phyloP scores from a whole-genome alignment of 2,888 invertebrate genomes.

The Eustalomyia histrio region DNA sequence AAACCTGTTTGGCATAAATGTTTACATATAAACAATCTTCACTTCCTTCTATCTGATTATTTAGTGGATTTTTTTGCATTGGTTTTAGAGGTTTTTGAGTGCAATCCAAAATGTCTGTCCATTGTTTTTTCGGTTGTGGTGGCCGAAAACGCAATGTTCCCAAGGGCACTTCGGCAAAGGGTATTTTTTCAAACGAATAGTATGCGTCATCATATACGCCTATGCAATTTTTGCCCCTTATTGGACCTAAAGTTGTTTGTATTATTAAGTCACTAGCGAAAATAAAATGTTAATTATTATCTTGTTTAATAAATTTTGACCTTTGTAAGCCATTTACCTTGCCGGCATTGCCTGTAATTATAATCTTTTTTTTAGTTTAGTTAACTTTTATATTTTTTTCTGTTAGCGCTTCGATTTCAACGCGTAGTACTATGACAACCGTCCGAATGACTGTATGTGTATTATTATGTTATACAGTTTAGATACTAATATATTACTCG shows the following conservation, averaged over 20 bases:
- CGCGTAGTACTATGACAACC: neutral
- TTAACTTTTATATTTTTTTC: neutral
- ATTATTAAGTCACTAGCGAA: slow-evolving; percentile 29
- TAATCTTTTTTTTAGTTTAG: neutral
- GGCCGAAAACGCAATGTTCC: slow-evolving; percentile 76
- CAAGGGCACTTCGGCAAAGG: slow-evolving; percentile 76
- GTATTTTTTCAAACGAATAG: slow-evolving; percentile 76
- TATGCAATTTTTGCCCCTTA: slow-evolving; percentile 29
- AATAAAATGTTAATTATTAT: neutral
- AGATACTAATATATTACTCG: neutral
- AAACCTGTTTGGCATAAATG: slow-evolving; percentile 75
- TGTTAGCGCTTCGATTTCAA: neutral
- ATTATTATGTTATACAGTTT: slow-evolving; percentile 3
- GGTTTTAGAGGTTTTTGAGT: slow-evolving; percentile 73
- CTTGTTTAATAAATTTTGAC: neutral
- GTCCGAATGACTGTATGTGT: neutral
- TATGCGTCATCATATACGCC: slow-evolving; percentile 69
- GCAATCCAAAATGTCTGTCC: slow-evolving; percentile 79
- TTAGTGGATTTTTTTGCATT: slow-evolving; percentile 74
- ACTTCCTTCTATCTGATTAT: slow-evolving; percentile 75
- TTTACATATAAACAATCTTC: slow-evolving; percentile 82
- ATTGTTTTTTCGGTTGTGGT: slow-evolving; percentile 77
- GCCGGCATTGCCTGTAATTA: slow-evolving; percentile 17
- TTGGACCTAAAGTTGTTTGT: slow-evolving; percentile 27
- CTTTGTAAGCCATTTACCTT: slow-evolving; percentile 23